These are phyloP conservation scores for Ommatoiulus sabulosus DNA, from an alignment of 2,888 invertebrate genomes.

Conservation along the genomic window DNA sequence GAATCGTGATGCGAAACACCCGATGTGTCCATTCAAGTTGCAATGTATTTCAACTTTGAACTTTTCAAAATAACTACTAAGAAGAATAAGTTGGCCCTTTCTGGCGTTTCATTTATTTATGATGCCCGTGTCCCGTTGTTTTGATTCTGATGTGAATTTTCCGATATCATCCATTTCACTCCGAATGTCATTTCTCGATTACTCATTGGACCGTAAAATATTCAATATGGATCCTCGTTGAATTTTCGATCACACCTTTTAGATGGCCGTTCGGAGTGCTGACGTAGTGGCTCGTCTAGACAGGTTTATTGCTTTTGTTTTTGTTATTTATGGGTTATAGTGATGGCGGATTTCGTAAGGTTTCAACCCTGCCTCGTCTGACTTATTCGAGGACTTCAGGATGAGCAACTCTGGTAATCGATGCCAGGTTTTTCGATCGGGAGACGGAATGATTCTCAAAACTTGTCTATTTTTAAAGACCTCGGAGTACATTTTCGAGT, in stretches of 20 bases:
- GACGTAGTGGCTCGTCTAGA: not conserved
- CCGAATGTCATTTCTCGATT: too few species aligned
- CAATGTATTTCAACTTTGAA: too few species aligned
- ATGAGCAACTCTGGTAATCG: not conserved
- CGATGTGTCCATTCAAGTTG: too few species aligned
- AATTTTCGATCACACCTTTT: not conserved
- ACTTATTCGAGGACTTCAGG: not conserved
- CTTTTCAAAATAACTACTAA: too few species aligned
- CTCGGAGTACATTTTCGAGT: not conserved
- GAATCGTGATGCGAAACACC: too few species aligned
- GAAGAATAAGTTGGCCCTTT: too few species aligned
- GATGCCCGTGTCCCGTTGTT: too few species aligned
- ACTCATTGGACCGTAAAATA: not conserved
- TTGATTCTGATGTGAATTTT: too few species aligned
- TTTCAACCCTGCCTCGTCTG: not conserved
- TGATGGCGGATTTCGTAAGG: slow-evolving; percentile 11
- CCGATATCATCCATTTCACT: too few species aligned
- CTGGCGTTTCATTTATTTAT: too few species aligned
- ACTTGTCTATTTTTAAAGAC: not conserved
- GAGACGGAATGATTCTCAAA: not conserved
- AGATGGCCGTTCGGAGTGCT: not conserved
- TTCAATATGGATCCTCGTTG: not conserved
- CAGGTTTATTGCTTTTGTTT: not conserved
- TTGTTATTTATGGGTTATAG: not conserved
- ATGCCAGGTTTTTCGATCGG: not conserved